Evolutionary conservation across 2,888 invertebrate species (phyloP).

Genomic region (Lasius platythorax): DNA sequence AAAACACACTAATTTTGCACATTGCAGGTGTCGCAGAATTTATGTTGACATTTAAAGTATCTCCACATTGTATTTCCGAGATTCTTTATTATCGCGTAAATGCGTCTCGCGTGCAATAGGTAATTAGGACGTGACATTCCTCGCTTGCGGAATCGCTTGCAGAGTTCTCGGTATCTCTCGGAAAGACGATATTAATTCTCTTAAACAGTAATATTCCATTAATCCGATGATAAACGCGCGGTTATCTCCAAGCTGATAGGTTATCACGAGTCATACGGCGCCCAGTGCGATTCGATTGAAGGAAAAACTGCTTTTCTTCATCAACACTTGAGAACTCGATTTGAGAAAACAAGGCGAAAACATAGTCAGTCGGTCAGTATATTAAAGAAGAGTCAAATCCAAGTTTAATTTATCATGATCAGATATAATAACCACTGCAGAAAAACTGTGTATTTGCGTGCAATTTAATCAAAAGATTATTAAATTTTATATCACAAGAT

Average conservation of each 20-base stretch:
- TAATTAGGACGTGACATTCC: conserved; percentile 46
- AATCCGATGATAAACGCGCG: conserved; percentile 67
- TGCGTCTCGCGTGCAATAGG: conserved; percentile 25
- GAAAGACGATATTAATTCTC: conserved; percentile 52
- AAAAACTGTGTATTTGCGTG: background rate
- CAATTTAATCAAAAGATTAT: background rate
- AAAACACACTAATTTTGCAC: conserved; percentile 12
- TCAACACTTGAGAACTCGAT: background rate
- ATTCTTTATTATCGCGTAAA: conserved; percentile 30
- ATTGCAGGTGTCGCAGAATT: conserved; percentile 2
- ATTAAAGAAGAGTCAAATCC: background rate
- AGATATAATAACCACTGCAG: conserved; percentile 20
- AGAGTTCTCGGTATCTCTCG: background rate
- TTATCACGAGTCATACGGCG: conserved; percentile 68
- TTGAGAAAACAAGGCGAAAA: background rate
- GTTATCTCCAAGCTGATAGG: conserved; percentile 65
- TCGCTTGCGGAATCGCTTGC: background rate
- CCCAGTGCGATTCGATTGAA: conserved; percentile 7
- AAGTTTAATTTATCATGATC: background rate
- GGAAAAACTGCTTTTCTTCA: conserved; percentile 52
- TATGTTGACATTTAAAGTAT: conserved; percentile 23
- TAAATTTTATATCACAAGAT: background rate
- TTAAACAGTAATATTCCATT: conserved; percentile 72
- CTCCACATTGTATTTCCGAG: background rate
- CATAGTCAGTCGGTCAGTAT: background rate